phyloP scores from a whole-genome alignment of 2,888 invertebrate species.

The Bellardia bayeri region DNA sequence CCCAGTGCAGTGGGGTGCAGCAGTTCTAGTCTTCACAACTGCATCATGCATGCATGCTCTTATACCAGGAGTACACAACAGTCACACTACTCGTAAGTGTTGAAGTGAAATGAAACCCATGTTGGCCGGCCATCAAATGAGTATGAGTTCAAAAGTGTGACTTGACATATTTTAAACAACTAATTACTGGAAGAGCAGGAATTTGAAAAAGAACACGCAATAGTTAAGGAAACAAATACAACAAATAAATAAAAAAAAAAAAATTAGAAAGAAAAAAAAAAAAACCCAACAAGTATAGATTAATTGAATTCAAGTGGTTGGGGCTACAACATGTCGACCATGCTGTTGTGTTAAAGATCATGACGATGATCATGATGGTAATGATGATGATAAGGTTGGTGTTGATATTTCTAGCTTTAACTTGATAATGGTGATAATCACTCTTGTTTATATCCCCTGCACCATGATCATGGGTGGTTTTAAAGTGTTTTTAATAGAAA shows the following conservation, averaged over 20 bases:
- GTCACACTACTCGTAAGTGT: slow-evolving; percentile 6
- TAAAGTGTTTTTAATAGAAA: slow-evolving; percentile 36
- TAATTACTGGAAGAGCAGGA: slow-evolving; percentile 44
- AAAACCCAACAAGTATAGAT: slow-evolving; percentile 29
- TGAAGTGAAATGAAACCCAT: slow-evolving; percentile 16
- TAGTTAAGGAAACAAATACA: neutral
- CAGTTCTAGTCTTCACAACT: neutral
- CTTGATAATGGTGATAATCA: slow-evolving; percentile 29
- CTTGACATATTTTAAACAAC: slow-evolving; percentile 64
- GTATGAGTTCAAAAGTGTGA: slow-evolving; percentile 62
- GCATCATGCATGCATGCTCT: neutral
- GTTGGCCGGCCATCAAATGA: slow-evolving; percentile 1
- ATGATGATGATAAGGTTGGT: slow-evolving; percentile 8
- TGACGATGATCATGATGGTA: slow-evolving; percentile 4
- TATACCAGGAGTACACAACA: neutral
- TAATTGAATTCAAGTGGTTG: slow-evolving; percentile 69
- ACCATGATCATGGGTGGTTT: slow-evolving; percentile 59
- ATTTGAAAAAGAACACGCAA: slow-evolving; percentile 1
- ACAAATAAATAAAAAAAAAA: neutral
- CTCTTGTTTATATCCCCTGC: neutral
- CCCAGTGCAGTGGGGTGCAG: neutral
- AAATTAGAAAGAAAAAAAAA: slow-evolving; percentile 12
- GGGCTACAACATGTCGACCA: neutral
- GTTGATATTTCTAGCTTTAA: slow-evolving; percentile 21
- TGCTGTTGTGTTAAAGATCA: slow-evolving; percentile 10